Percentiles rank a stretch among this genome's conserved stretches.
These are phyloP conservation scores for Tenthredo scrophulariae DNA, from an alignment of 2,888 invertebrate genomes.

Conservation along the genomic window DNA sequence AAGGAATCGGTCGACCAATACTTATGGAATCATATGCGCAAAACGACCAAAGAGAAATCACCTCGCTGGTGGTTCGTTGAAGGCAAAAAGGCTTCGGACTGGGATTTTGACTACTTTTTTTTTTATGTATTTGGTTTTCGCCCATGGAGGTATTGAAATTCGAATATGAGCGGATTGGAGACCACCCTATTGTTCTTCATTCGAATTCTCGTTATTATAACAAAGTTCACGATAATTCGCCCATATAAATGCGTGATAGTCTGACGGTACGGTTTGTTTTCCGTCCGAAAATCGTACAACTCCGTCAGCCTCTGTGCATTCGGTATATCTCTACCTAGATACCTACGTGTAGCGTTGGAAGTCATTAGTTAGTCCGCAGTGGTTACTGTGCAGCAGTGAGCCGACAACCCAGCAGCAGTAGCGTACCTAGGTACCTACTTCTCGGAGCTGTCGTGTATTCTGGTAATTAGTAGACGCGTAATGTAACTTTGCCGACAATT, in stretches of 20 bases:
- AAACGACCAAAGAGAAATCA: too few species aligned
- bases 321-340: background rate
- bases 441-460: constrained; percentile 35
- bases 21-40: too few species aligned
- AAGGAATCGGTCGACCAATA: too few species aligned
- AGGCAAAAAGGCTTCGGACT: too few species aligned
- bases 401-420: background rate
- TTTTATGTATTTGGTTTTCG: too few species aligned
- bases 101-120: too few species aligned
- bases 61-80: too few species aligned
- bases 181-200: too few species aligned
- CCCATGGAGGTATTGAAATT: too few species aligned
- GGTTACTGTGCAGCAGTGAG: constrained; percentile 15
- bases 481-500: constrained; percentile 45
- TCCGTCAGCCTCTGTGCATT: background rate
- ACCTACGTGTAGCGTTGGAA: background rate
- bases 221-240: too few species aligned
- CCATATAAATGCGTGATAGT: background rate
- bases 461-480: constrained; percentile 46
- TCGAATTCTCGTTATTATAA: too few species aligned
- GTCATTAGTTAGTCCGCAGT: constrained; percentile 18
- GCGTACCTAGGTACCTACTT: background rate
- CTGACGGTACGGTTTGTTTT: background rate
- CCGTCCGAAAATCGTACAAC: background rate
- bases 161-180: too few species aligned